Percentiles rank a stretch among this genome's conserved stretches.
phyloP scores from a whole-genome alignment of 2,113 vertebrate genomes.

The Glareola pratincola region DNA sequence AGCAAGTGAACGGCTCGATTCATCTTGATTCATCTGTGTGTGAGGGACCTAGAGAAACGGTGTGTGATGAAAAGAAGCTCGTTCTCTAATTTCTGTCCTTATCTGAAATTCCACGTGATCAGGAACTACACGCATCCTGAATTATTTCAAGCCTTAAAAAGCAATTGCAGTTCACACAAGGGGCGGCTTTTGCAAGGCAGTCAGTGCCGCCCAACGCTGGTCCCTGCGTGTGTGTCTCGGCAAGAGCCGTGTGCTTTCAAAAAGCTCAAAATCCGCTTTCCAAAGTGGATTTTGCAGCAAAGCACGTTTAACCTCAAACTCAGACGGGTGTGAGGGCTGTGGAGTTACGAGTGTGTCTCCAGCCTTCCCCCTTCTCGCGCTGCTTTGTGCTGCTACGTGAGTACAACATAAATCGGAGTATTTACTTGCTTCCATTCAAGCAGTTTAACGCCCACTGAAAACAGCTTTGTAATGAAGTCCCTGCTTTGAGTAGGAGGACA shows the following conservation, averaged over 20 bases:
- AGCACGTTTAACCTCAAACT: not conserved
- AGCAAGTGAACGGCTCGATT: not conserved
- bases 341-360: not conserved
- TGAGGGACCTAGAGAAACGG: not conserved
- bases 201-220: not conserved
- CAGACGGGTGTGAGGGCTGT: not conserved
- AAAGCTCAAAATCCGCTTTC: not conserved
- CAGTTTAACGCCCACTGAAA: not conserved
- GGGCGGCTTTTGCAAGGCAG: not conserved
- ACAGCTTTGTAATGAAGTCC: not conserved
- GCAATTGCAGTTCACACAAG: not conserved
- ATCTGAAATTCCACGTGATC: not conserved
- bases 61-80: not conserved
- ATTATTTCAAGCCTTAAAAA: not conserved
- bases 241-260: not conserved
- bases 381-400: rapidly evolving
- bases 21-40: not conserved
- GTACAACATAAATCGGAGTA: not conserved
- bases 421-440: not conserved
- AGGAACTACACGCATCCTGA: not conserved
- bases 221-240: rapidly evolving
- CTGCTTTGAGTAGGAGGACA: not conserved
- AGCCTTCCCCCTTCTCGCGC: not conserved
- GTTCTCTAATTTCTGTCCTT: not conserved
- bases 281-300: not conserved